Evolutionary conservation across 2,797 vertebrate genomes (phyloP), one percentile per base, ranked within the genome.

Genomic region (Anguilla anguilla): DNA sequence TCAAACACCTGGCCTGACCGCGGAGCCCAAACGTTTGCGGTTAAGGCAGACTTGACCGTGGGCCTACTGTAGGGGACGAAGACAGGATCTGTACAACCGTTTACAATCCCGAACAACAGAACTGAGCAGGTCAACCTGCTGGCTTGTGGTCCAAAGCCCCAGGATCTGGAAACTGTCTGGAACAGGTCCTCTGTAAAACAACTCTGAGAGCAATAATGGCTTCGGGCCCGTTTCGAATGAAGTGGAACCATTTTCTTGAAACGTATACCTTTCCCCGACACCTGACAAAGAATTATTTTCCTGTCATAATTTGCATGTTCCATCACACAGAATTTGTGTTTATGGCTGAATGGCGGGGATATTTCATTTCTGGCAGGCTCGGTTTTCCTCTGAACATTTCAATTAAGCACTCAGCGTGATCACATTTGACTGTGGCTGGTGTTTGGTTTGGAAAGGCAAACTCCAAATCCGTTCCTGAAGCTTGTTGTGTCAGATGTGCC

Each of bases 401-500:
- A 92, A 91, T 93, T 93, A 92, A 49, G 59, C 90, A 89, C 89
- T 91, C 91, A 89, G 90, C 86, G 64, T 88, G 91, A 94, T 94
- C 91, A 87, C 90, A 92, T 95, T 91, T 92, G 91, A 93, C 91
- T 92, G 86, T 89, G 89, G 91, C 92, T 88, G 87, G 88, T 92
- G 92, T 95, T 94, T 94, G 94, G 91, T 91, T 94, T 93, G 90
- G 91, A 94, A 91, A 89, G 87, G 88, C 13, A 22, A 92, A 92
- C 93, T 92, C 88, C 91, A 94, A 93, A 94, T 92, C 92, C 88
- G 92, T 93, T 93, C 93, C 90, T 93, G 92, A 90, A 92, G 90
- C 91, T 93, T 89, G 93, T 94, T 94, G 92, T 91, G 92, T 94
- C 92, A 92, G 91, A 92, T 90, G 89, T 92, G 91, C 86, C 83